Base-by-base conservation (phyloP, 2,888 invertebrate species). In the Argynnis bischoffii region DNA sequence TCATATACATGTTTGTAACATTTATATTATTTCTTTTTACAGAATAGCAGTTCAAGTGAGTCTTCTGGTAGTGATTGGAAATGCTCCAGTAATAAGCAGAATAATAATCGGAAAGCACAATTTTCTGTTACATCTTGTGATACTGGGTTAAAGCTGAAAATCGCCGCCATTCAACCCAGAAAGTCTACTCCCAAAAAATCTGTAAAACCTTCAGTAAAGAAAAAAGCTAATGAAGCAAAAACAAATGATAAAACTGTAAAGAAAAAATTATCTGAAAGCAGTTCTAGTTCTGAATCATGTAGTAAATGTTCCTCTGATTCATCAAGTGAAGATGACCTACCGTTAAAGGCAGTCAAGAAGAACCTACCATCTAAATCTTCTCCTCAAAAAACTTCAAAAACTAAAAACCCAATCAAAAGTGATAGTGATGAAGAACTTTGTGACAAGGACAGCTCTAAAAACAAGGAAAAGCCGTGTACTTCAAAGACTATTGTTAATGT, bases 111-210 rank as follows among this genome's bases (percentile, higher is more conserved):
- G 56, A 92, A 92, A 75, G 85, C 92, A 60, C 94, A 94, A 78
- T 95, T 95, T 82, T 94, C 94, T 13, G 94, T 94, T 46, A 94
- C 94, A 54, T 94, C 93, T 69, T 93, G 94, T 81, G 94, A 94
- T 55, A 94, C 94, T 55, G 94, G 94, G 21, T 80, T 95, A 64
- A 93, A 94, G 71, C 87, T 95, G 61, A 95, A 94, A 76, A 94
- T 94, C 67, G 94, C 94, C 72, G 94, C 94, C 54, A 93, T 94
- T 71, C 93, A 93, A 57, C 93, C 93, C n/a, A 79, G 86, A 57
- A 93, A 82, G 80, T 82, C 75, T 72, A 83, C 83, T 77, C 85
- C 83, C 53, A 92, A 84, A 75, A 89, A 84, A 73, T 82, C 86
- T 63, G 76, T 82, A 48, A 87, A 88, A 76, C 84, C 90, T 69